A percentile compares a stretch with the other conserved stretches of the same genome.
These are phyloP conservation scores for Mionectes macconnelli DNA, from an alignment of 2,113 vertebrate genomes.

Conservation along the genomic window DNA sequence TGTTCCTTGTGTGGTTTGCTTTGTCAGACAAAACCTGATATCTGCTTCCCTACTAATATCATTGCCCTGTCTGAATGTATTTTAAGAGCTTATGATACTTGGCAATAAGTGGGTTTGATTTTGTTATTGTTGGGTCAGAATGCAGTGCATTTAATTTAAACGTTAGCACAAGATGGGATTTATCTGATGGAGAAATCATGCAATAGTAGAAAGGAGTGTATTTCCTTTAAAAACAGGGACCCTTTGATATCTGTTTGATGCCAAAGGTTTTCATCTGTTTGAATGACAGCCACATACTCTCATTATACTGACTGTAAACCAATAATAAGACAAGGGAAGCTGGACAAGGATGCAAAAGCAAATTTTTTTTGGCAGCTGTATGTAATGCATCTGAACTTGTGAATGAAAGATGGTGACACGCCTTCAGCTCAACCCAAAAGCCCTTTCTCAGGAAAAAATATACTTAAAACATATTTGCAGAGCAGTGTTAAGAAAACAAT, in stretches of 20 bases:
- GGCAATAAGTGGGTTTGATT: constrained; percentile 57
- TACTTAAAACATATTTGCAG: neutral
- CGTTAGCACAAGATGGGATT: constrained; percentile 60
- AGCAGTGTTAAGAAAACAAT: neutral
- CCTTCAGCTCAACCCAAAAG: neutral
- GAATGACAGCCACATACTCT: constrained; percentile 47
- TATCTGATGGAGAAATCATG: constrained; percentile 72
- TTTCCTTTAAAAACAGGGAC: constrained; percentile 62
- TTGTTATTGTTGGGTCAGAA: constrained; percentile 76
- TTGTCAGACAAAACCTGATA: constrained; percentile 69
- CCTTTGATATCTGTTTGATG: constrained; percentile 44
- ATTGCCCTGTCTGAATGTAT: constrained; percentile 69
- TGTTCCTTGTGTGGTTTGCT: constrained; percentile 58
- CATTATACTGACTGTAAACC: constrained; percentile 17
- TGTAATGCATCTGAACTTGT: neutral
- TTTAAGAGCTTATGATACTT: constrained; percentile 65
- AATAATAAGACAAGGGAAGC: neutral
- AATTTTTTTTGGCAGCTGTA: constrained; percentile 7
- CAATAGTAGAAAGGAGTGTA: constrained; percentile 50
- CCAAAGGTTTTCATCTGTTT: constrained; percentile 58
- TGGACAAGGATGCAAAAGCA: neutral
- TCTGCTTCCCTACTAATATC: constrained; percentile 72
- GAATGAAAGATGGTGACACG: constrained; percentile 33
- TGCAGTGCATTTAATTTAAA: constrained; percentile 68
- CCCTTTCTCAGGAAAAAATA: neutral